Evolutionary conservation across 2,888 invertebrate genomes (phyloP).

Genomic region (Pseudococcus viburni): DNA sequence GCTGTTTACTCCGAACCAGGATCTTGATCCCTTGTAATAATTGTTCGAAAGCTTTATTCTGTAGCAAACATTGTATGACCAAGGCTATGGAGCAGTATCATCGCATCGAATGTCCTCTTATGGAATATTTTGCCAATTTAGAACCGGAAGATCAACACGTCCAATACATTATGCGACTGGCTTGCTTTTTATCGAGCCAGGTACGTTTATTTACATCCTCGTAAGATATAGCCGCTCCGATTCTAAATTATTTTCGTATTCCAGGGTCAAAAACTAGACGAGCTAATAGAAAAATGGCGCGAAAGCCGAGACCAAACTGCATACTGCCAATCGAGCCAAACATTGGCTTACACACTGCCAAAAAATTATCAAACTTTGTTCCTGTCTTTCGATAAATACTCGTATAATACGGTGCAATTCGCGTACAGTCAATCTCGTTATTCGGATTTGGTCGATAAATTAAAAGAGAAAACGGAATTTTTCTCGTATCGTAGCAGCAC

Average conservation of each 20-base stretch:
- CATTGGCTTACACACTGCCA: conserved; percentile 54
- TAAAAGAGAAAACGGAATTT: conserved; percentile 63
- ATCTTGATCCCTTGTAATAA: conserved; percentile 60
- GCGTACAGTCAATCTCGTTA: conserved; percentile 53
- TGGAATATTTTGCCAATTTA: conserved; percentile 63
- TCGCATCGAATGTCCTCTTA: conserved; percentile 63
- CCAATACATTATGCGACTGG: conserved; percentile 53
- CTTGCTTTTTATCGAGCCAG: conserved; percentile 58
- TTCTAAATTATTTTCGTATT: not conserved
- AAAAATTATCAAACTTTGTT: conserved; percentile 60
- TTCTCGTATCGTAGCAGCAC: conserved; percentile 37
- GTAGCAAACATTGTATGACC: conserved; percentile 60
- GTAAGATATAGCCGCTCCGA: not conserved
- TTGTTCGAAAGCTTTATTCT: conserved; percentile 64
- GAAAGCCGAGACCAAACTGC: conserved; percentile 43
- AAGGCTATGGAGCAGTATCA: conserved; percentile 62
- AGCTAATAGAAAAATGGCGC: conserved; percentile 61
- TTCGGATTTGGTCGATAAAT: conserved; percentile 45
- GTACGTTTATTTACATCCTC: not conserved
- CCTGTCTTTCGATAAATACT: conserved; percentile 54
- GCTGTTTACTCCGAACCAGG: conserved; percentile 49
- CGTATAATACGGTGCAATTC: conserved; percentile 34
- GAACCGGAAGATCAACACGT: conserved; percentile 61
- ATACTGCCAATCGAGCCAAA: conserved; percentile 51
- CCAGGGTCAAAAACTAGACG: conserved; percentile 59